Base-by-base conservation (phyloP, 1,140 invertebrate species). In the Panagrolaimus sp. region DNA sequence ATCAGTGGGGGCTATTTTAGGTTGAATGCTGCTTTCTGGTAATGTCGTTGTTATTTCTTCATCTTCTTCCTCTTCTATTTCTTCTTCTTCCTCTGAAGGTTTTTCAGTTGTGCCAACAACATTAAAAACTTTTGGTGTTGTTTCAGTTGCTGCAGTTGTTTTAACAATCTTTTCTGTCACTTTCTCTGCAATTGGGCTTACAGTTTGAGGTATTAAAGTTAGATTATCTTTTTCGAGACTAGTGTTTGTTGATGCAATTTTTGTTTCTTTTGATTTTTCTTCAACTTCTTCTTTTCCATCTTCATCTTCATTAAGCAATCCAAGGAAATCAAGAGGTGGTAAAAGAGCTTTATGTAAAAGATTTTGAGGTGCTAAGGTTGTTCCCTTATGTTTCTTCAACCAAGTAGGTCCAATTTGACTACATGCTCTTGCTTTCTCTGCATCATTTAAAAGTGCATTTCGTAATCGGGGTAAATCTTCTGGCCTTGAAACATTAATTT, bases 381-480 rank as follows among this genome's bases (percentile, higher is more conserved):
- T 47, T 15, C 26, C 58, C 21, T 52, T 70, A 38, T 52, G 28
- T 5, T 17, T 38, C n/a, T n/a, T 21, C 8, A 58, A 58, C 52
- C 52, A 58, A 1, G 21, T 58, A 21, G 52, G 43, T 6, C 76
- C 79, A 43, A 82, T 79, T 75, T 76, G 68, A 15, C 52, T 73
- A 67, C 79, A 82, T 21, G 79, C 76, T 24, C 72, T 46, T 15
- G 70, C 70, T 12, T 71, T 24, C 48, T 81, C 76, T 32, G 77
- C 69, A 68, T 79, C 78, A 38, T 46, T 55, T 21, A 78, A 46
- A 24, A 81, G 44, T 14, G 70, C 58, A 21, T 68, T 68, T 24
- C 78, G 66, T 12, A 81, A 66, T 14, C 77, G 69, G 10, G 47
- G 63, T 38, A 79, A 65, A 38, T 79, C 79, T 10, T 73, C 62